phyloP scores from a whole-genome alignment of 2,797 vertebrate genomes.

The Muraenolepis orangiensis region DNA sequence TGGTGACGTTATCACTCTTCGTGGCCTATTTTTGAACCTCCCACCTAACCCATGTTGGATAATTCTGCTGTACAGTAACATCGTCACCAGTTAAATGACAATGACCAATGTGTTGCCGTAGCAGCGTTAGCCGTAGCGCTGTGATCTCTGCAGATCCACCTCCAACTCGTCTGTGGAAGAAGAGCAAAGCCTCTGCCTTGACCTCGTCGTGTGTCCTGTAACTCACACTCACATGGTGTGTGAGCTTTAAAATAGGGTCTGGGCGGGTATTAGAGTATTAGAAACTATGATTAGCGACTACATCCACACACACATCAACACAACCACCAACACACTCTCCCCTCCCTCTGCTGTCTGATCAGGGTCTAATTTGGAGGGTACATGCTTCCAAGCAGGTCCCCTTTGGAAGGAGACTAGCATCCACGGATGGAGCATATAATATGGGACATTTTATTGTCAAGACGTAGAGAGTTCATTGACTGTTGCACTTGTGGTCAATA shows the following conservation, averaged over 20 bases:
- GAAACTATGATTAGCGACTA: neutral
- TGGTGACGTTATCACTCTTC: neutral
- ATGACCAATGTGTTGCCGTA: neutral
- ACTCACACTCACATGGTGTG: no score
- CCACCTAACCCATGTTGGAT: neutral
- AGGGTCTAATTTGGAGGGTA: slow-evolving; percentile 14
- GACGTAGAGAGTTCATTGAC: neutral
- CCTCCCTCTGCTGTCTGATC: slow-evolving; percentile 28
- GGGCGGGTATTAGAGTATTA: neutral
- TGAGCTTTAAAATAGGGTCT: neutral
- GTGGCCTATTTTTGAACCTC: neutral
- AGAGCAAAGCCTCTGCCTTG: neutral
- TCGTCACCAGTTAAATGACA: neutral
- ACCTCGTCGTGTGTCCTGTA: neutral
- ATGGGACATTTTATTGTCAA: neutral
- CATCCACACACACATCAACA: neutral
- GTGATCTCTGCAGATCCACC: neutral
- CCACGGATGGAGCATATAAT: neutral
- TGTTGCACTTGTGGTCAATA: neutral
- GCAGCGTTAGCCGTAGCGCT: neutral
- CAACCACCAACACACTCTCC: no score
- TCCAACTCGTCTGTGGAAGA: neutral
- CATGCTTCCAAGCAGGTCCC: neutral
- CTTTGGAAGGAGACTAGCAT: neutral
- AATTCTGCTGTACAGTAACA: neutral